These are phyloP conservation scores for Tragelaphus strepsiceros DNA, from an alignment of 2,113 vertebrate genomes.

Conservation along the genomic window DNA sequence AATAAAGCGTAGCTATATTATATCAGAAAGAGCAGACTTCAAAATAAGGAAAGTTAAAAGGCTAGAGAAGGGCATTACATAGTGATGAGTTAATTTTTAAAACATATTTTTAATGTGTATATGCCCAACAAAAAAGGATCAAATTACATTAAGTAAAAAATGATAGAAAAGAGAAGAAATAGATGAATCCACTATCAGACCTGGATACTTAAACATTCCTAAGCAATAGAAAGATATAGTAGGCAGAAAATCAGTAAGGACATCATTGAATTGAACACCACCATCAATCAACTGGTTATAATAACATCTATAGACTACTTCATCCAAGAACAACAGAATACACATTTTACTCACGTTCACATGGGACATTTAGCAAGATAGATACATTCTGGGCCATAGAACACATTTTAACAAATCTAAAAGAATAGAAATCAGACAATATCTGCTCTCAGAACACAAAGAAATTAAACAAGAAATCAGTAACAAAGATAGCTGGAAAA, in stretches of 20 bases:
- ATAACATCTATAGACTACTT: neutral
- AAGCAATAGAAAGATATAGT: neutral
- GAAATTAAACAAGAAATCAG: neutral
- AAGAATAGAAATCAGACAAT: neutral
- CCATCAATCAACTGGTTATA: neutral
- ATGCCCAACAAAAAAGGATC: neutral
- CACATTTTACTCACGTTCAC: neutral
- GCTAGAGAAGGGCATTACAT: neutral
- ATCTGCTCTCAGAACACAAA: neutral
- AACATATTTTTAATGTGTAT: neutral
- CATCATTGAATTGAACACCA: neutral
- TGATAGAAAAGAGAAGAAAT: neutral
- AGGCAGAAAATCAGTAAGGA: neutral
- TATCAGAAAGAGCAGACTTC: neutral
- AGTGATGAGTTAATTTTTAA: neutral
- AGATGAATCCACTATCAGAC: neutral
- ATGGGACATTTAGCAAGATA: neutral
- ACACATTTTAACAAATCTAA: neutral
- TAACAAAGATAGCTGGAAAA: neutral
- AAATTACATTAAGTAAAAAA: neutral
- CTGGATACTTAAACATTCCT: neutral
- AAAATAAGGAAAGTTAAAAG: neutral
- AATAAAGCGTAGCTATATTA: neutral
- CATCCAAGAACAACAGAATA: neutral
- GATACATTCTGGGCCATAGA: neutral